Evolutionary conservation across 2,113 vertebrate species (phyloP), one percentile per base, ranked within the genome.

Genomic region (Corapipo altera): DNA sequence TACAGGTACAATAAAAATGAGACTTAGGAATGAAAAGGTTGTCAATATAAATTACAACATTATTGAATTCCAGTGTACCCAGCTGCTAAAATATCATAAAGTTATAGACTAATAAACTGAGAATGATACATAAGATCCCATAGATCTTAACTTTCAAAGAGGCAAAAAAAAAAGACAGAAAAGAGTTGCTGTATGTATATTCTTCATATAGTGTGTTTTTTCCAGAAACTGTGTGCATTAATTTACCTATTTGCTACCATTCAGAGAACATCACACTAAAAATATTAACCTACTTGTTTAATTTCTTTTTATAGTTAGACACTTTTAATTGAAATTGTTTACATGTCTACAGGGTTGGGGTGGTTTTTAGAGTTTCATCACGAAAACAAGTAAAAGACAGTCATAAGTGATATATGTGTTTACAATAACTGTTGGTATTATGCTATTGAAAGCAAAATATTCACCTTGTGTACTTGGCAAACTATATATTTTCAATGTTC

Each of bases 41-140:
- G 73, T 93, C 96, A 96, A 96, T 97, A 92, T 55, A 95, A 97
- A 97, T 98, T 97, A 94, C 66, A 96, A 43, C 35, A 69, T 83
- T 73, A 92, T 85, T 95, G 77, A 84, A 88, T 72, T 94, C 55
- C 62, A 43, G 81, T 94, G 96, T 96, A 81, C 59, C 61, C 69
- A 93, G 59, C 51, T 75, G 23, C 64, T 95, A 96, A 96, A 95
- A 92, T 93, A 91, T 79, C 75, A 86, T 80, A 65, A 95, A 91
- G 78, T 95, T 95, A 78, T 77, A 92, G 91, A 91, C 49, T 88
- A 91, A 74, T 85, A 83, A 85, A 58, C 13, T 85, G 59, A 89
- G 88, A 95, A 78, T 65, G 75, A 89, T 78, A 37, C 15, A 65
- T 54, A 72, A 89, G 27, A 76, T 41, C 73, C 12, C 44, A 39